Conservation (phyloP, 2,888 invertebrate species). For the Cartodere bifasciata region DNA sequence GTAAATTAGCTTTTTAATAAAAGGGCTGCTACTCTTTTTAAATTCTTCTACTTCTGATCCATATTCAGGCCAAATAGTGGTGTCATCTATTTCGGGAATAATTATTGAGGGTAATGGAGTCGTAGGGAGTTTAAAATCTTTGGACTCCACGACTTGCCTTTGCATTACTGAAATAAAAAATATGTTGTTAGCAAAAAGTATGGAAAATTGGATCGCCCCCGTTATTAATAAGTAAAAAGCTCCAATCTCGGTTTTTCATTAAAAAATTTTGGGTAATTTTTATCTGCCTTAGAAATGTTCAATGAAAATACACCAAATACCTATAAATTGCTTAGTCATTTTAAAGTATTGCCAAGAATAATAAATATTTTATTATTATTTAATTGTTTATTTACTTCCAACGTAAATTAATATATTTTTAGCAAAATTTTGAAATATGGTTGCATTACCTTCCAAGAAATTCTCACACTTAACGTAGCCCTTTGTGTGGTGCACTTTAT, state of each 20-base stretch:
- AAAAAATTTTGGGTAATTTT: no score
- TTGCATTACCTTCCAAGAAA: conserved; percentile 23
- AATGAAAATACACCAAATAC: no score
- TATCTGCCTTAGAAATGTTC: no score
- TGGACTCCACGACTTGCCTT: conserved; percentile 14
- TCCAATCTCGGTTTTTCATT: no score
- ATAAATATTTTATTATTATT: no score
- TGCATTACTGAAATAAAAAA: conserved; percentile 17
- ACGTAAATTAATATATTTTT: no score
- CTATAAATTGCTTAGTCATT: no score
- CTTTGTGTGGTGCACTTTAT: conserved; percentile 16
- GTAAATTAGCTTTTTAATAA: conserved; percentile 19
- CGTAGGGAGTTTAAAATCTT: conserved; percentile 5
- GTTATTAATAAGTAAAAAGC: no score
- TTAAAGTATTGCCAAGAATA: no score
- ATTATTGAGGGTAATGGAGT: conserved; percentile 6
- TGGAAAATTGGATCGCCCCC: no score
- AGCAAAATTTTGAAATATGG: no score
- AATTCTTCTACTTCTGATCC: conserved; percentile 8
- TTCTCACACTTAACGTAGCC: conserved; percentile 14
- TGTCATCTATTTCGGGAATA: conserved; percentile 16
- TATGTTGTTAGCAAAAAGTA: background rate
- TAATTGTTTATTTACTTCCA: no score
- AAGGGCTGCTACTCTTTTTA: conserved; percentile 11
- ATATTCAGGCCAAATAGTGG: conserved; percentile 19